Conservation (phyloP, 2,888 invertebrate genomes). For the Carterocephalus palaemon region DNA sequence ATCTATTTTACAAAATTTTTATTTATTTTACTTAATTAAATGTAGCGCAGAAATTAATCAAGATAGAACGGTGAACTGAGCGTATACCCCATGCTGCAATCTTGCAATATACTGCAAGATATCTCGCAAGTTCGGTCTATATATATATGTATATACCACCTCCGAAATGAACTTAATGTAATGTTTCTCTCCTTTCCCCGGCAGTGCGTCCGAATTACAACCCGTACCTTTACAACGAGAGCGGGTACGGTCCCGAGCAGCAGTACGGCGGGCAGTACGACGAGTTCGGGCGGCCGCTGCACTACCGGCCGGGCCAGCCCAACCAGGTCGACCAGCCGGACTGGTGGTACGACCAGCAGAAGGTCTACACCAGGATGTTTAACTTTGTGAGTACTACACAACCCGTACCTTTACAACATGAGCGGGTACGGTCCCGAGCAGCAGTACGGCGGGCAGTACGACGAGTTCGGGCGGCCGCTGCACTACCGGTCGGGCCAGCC, state of each 20-base stretch:
- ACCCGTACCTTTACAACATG: conserved; percentile 68
- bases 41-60: too few species aligned
- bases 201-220: conserved; percentile 67
- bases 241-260: conserved; percentile 43
- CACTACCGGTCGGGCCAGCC: conserved; percentile 57
- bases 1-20: too few species aligned
- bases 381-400: conserved; percentile 84
- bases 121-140: too few species aligned
- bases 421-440: conserved; percentile 44
- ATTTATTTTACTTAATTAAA: too few species aligned
- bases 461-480: conserved; percentile 43
- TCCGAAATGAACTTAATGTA: background rate
- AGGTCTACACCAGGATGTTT: conserved; percentile 84
- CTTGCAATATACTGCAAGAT: too few species aligned
- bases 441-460: conserved; percentile 40
- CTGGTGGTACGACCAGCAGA: conserved; percentile 74
- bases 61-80: too few species aligned
- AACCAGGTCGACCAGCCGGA: conserved; percentile 76
- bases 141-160: too few species aligned
- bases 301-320: conserved; percentile 58
- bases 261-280: conserved; percentile 43
- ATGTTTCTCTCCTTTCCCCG: too few species aligned
- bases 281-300: conserved; percentile 41
- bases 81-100: too few species aligned
- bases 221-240: conserved; percentile 67